phyloP scores from a whole-genome alignment of 2,797 vertebrate species.

The Oreochromis mossambicus region DNA sequence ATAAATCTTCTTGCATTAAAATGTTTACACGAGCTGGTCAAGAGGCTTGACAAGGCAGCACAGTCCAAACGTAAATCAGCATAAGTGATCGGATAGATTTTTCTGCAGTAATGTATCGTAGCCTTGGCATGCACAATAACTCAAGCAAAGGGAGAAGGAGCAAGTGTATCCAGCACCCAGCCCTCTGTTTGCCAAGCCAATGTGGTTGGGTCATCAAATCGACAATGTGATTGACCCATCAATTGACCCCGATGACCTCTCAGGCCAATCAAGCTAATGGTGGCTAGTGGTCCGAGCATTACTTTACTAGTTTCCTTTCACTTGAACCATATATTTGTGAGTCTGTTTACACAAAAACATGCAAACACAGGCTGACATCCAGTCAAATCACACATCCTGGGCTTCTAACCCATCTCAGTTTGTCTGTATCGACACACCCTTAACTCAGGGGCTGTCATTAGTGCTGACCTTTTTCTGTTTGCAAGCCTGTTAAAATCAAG shows the following conservation, averaged over 20 bases:
- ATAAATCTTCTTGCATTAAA: conserved; percentile 75
- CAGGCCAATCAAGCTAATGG: conserved; percentile 82
- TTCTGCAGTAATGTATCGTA: conserved; percentile 72
- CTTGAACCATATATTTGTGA: conserved; percentile 12
- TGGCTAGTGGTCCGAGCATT: conserved; percentile 33
- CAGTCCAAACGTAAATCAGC: conserved; percentile 73
- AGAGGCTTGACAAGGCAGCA: conserved; percentile 51
- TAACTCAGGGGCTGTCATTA: conserved; percentile 50
- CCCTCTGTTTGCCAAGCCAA: conserved; percentile 44
- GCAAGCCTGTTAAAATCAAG: conserved; percentile 56
- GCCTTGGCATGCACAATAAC: conserved; percentile 68
- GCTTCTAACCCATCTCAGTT: conserved; percentile 66
- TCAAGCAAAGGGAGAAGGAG: conserved; percentile 55
- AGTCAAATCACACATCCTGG: conserved; percentile 32
- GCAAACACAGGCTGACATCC: conserved; percentile 4
- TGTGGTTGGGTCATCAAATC: conserved; percentile 69
- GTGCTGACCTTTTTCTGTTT: conserved; percentile 62
- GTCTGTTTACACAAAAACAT: neutral
- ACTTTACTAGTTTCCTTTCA: conserved; percentile 44
- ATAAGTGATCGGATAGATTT: conserved; percentile 78
- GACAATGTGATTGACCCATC: conserved; percentile 76
- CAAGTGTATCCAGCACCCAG: conserved; percentile 23
- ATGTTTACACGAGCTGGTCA: conserved; percentile 59
- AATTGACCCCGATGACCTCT: conserved; percentile 76
- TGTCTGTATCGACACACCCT: conserved; percentile 43